These are phyloP conservation scores for Toxotes jaculatrix DNA, from an alignment of 2,113 vertebrate genomes.

Conservation along the genomic window DNA sequence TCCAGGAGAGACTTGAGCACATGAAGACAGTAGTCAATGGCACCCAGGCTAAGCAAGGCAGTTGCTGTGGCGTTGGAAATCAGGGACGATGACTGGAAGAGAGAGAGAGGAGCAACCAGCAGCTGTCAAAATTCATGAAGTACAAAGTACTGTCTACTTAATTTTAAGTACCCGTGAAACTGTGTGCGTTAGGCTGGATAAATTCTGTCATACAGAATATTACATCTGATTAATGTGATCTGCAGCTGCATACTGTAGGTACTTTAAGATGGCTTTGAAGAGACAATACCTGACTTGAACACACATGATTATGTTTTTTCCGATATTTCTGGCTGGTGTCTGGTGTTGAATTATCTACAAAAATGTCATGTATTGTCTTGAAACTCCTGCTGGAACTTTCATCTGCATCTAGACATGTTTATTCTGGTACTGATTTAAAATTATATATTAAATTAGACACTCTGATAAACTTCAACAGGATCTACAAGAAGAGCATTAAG, in stretches of 20 bases:
- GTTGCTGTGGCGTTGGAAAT: conserved; percentile 98
- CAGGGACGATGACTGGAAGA: conserved; percentile 92
- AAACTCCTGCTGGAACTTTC: no score
- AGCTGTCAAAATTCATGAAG: not conserved
- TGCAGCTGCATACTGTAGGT: no score
- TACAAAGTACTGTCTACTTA: conserved; percentile 1
- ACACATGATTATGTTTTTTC: no score
- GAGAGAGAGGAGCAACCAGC: conserved; percentile 46
- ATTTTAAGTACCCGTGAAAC: not conserved
- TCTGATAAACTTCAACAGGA: not conserved
- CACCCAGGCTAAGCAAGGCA: conserved; percentile 93
- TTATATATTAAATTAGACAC: not conserved
- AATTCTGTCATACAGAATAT: not conserved
- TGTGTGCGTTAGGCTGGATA: not conserved
- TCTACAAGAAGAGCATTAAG: not conserved
- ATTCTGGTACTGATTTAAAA: not conserved
- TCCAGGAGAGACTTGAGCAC: conserved; percentile 96
- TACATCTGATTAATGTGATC: no score
- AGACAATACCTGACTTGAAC: no score
- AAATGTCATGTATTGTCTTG: no score
- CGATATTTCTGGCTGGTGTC: no score
- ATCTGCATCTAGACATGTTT: not conserved
- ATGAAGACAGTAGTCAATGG: conserved; percentile 97
- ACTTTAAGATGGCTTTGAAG: no score
- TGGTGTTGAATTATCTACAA: not conserved